Evolutionary conservation across 1,140 invertebrate species (phyloP).

Genomic region (Propsilocerus akamusi): DNA sequence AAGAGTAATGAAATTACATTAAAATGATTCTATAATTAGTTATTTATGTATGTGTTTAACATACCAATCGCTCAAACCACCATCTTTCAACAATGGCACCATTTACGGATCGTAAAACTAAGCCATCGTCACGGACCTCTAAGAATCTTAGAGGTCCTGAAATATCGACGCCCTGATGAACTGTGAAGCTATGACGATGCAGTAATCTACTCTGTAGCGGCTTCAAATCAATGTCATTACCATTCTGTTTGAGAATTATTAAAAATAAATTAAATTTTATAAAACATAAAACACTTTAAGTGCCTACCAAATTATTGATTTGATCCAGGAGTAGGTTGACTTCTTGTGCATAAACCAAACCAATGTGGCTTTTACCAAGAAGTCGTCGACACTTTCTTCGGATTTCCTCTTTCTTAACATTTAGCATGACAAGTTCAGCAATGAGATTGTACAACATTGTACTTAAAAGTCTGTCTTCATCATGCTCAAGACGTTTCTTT

Average conservation of each 20-base stretch:
- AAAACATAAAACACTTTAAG: conserved; percentile 1
- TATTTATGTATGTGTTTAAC: neutral
- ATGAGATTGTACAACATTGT: conserved; percentile 93
- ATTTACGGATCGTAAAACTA: conserved; percentile 70
- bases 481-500: conserved; percentile 87
- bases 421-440: conserved; percentile 90
- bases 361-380: conserved; percentile 95
- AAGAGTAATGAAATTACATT: neutral
- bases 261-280: conserved; percentile 5
- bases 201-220: conserved; percentile 79
- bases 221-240: conserved; percentile 93
- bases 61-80: conserved; percentile 96
- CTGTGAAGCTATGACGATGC: conserved; percentile 94
- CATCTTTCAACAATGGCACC: conserved; percentile 88
- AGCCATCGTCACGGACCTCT: conserved; percentile 95
- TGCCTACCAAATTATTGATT: conserved; percentile 77
- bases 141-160: conserved; percentile 86
- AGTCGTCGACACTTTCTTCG: conserved; percentile 84
- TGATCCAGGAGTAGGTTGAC: conserved; percentile 93
- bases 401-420: conserved; percentile 69
- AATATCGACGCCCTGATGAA: conserved; percentile 83
- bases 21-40: neutral
- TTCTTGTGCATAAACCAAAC: conserved; percentile 91
- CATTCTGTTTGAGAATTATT: conserved; percentile 40
- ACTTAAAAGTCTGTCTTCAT: conserved; percentile 90